A percentile compares a stretch with the other conserved stretches of the same genome.
These are phyloP conservation scores for Stegodyphus dumicola DNA, from an alignment of 1,140 invertebrate species.

Conservation along the genomic window DNA sequence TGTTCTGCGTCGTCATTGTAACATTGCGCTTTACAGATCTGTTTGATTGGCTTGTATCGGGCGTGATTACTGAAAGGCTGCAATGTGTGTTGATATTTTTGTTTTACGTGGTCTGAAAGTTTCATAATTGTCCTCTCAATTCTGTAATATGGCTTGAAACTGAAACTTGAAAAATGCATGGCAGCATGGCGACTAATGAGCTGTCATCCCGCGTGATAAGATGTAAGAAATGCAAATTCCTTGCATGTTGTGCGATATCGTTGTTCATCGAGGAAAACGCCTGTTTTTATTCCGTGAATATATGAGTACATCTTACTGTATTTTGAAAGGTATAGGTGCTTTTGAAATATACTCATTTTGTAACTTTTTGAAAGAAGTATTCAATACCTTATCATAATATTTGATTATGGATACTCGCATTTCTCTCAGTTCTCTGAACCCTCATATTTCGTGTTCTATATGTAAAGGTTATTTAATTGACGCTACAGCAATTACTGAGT, in stretches of 20 bases:
- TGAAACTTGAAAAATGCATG: too few relatives aligned
- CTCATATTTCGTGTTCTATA: slow-evolving; percentile 76
- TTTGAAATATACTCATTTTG: background rate
- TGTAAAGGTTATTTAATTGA: slow-evolving; percentile 94
- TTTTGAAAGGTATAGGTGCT: background rate
- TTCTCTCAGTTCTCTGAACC: slow-evolving; percentile 24
- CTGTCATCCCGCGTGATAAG: too few relatives aligned
- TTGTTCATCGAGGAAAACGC: too few relatives aligned
- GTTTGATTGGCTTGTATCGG: slow-evolving; percentile 28
- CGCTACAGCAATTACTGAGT: slow-evolving; percentile 93
- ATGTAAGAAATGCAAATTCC: too few relatives aligned
- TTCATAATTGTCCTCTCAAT: too few relatives aligned
- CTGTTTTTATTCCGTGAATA: too few relatives aligned
- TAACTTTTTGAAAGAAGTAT: background rate
- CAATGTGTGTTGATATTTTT: background rate
- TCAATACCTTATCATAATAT: background rate
- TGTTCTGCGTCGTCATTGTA: slow-evolving; percentile 36
- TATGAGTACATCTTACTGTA: too few relatives aligned
- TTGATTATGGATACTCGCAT: slow-evolving; percentile 31
- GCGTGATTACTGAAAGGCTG: background rate
- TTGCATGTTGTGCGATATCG: too few relatives aligned
- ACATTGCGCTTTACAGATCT: slow-evolving; percentile 13
- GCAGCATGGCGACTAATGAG: too few relatives aligned
- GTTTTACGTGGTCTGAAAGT: background rate
- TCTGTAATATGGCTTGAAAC: too few relatives aligned